phyloP scores from a whole-genome alignment of 2,797 vertebrate species.

The Graptemys geographica region DNA sequence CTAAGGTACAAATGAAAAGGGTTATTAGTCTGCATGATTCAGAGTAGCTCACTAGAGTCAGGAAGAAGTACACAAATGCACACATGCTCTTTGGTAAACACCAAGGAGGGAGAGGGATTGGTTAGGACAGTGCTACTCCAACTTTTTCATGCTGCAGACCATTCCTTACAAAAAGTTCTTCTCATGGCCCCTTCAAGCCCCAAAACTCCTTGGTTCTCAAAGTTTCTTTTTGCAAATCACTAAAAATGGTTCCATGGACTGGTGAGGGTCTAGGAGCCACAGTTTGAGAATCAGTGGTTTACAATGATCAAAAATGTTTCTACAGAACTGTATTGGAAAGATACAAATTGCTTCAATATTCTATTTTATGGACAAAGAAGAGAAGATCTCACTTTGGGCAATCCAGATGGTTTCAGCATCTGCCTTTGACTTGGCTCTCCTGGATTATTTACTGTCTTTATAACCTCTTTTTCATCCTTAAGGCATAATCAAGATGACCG shows the following conservation, averaged over 20 bases:
- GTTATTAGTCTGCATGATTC: background rate
- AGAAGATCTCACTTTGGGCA: background rate
- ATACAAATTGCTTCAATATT: background rate
- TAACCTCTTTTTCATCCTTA: background rate
- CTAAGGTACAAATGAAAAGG: background rate
- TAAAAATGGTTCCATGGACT: background rate
- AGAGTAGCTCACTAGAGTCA: background rate
- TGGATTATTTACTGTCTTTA: background rate
- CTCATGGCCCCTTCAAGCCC: background rate
- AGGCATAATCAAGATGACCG: background rate
- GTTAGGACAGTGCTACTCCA: background rate
- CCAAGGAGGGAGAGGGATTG: background rate
- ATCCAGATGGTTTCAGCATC: background rate
- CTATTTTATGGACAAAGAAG: background rate
- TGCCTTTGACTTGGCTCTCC: background rate
- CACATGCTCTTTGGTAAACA: too few relatives aligned
- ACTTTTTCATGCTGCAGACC: background rate
- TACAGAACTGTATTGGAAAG: constrained; percentile 1
- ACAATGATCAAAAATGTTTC: background rate
- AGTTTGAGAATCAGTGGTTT: background rate
- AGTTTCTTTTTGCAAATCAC: background rate
- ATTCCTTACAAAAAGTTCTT: background rate
- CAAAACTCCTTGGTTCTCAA: background rate
- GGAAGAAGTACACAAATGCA: background rate
- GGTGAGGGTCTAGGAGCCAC: background rate